phyloP scores from a whole-genome alignment of 2,888 invertebrate genomes.

The Erebia palarica region DNA sequence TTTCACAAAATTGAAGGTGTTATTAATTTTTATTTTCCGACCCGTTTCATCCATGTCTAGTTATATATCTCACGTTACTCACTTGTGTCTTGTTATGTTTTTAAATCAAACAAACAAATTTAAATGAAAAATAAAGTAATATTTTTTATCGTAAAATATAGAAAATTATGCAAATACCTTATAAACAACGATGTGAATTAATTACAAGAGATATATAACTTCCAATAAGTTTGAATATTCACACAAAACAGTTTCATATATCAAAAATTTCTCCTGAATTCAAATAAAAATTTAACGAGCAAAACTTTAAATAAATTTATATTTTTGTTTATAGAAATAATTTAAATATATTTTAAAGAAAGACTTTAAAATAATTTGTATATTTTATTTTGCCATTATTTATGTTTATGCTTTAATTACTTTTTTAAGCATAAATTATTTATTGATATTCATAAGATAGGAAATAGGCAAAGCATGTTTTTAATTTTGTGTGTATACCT shows the following conservation, averaged over 20 bases:
- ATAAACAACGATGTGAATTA: constrained; percentile 8
- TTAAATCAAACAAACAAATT: no score
- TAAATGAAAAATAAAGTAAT: no score
- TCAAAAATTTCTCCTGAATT: constrained; percentile 30
- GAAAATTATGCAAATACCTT: constrained; percentile 9
- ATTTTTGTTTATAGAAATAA: not conserved
- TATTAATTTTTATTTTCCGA: no score
- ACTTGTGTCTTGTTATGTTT: no score
- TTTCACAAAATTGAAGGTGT: no score
- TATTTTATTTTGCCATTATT: not conserved
- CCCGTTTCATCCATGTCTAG: no score
- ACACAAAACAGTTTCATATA: constrained; percentile 15
- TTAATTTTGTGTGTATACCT: no score
- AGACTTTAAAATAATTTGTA: not conserved
- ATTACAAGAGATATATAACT: constrained; percentile 13
- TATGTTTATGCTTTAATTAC: not conserved
- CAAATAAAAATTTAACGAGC: not conserved
- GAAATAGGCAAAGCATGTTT: no score
- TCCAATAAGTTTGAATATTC: constrained; percentile 29
- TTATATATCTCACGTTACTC: no score
- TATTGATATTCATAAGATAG: no score
- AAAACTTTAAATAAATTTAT: not conserved
- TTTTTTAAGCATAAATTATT: not conserved
- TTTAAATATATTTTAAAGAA: not conserved
- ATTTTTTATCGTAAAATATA: no score